Evolutionary conservation across 2,888 invertebrate species (phyloP).

Genomic region (Incurvaria masculella): DNA sequence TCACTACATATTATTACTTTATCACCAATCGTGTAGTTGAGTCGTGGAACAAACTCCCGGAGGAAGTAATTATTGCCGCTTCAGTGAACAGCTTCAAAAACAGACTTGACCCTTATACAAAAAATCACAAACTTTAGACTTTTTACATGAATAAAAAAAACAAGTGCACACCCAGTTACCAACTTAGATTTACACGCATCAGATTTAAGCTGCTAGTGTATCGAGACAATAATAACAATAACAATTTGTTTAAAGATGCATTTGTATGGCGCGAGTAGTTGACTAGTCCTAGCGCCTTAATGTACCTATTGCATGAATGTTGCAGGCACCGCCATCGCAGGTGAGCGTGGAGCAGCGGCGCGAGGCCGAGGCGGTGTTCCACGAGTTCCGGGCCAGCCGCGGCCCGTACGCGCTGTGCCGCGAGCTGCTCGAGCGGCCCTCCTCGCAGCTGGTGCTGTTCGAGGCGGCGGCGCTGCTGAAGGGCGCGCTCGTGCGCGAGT

Average conservation of each 20-base stretch:
- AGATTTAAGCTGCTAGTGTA: conserved; percentile 4
- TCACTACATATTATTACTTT: background rate
- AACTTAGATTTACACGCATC: too few species aligned
- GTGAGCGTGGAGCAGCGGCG: conserved; percentile 76
- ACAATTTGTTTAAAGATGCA: too few species aligned
- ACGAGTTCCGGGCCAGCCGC: conserved; percentile 78
- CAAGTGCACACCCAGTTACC: too few species aligned
- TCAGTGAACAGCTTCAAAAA: too few species aligned
- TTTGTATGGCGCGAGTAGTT: too few species aligned
- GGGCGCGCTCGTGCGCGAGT: conserved; percentile 79
- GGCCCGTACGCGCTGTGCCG: conserved; percentile 78
- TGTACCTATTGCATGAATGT: too few species aligned
- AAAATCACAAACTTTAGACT: too few species aligned
- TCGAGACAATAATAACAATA: conserved; percentile 1
- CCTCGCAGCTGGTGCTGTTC: conserved; percentile 78
- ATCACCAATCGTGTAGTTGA: too few species aligned
- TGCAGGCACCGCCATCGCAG: conserved; percentile 74
- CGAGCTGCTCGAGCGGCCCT: conserved; percentile 70
- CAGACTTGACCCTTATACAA: too few species aligned
- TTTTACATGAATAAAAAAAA: too few species aligned
- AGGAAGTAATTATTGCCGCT: conserved; percentile 1
- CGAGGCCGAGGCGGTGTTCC: conserved; percentile 76
- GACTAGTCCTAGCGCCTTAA: too few species aligned
- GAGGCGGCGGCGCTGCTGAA: conserved; percentile 83
- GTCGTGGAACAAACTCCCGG: too few species aligned